These are phyloP conservation scores for Sylvicapra grimmia DNA, from an alignment of 2,113 vertebrate species.

Conservation along the genomic window DNA sequence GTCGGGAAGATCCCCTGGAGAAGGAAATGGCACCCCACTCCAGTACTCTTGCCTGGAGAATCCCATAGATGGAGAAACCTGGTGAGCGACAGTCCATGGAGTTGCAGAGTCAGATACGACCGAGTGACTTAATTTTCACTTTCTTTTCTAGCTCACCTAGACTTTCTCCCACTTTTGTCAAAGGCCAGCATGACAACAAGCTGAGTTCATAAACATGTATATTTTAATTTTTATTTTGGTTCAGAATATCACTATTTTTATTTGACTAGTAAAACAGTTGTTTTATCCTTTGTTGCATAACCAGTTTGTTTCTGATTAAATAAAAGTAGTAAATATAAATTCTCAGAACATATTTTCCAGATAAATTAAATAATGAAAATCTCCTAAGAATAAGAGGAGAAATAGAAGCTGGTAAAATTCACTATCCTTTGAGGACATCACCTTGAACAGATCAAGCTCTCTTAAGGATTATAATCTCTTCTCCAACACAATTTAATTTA, in stretches of 20 bases:
- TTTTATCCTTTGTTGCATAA: neutral
- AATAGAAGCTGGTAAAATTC: neutral
- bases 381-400: neutral
- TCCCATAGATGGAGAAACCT: too few species aligned
- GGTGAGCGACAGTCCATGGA: too few species aligned
- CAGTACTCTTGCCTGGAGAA: too few species aligned
- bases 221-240: neutral
- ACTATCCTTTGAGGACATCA: neutral
- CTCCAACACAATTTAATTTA: neutral
- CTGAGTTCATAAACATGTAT: neutral
- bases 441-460: neutral
- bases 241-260: neutral
- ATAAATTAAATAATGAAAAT: neutral
- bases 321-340: neutral
- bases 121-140: too few species aligned
- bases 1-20: too few species aligned
- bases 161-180: accelerated
- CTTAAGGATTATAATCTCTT: neutral
- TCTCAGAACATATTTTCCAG: neutral
- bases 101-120: too few species aligned
- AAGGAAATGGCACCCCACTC: too few species aligned
- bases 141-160: neutral
- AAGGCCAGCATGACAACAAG: neutral
- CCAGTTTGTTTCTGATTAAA: neutral
- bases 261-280: neutral